A percentile compares a stretch with the other conserved stretches of the same genome.
These are phyloP conservation scores for Elysia crispata DNA, from an alignment of 2,888 invertebrate genomes.

Conservation along the genomic window DNA sequence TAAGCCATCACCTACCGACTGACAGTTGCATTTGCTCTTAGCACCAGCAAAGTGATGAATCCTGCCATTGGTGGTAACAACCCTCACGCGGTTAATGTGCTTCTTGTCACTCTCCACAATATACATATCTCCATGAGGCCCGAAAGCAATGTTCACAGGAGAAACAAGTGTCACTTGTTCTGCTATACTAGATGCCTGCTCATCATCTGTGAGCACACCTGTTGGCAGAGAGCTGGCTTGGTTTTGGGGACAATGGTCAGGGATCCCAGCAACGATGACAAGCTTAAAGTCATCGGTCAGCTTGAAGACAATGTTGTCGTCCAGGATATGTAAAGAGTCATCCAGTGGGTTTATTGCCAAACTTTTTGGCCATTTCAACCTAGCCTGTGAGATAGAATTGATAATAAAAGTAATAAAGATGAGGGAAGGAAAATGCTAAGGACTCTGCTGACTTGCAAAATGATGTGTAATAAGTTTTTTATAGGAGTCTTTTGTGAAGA, in stretches of 20 bases:
- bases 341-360: slow-evolving; percentile 95
- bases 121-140: slow-evolving; percentile 93
- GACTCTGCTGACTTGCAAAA: too few species aligned
- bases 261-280: slow-evolving; percentile 95
- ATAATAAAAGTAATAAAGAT: background rate
- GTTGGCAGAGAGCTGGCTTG: slow-evolving; percentile 79
- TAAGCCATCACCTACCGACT: slow-evolving; percentile 33
- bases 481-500: too few species aligned
- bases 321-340: slow-evolving; percentile 95
- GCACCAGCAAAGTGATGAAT: slow-evolving; percentile 95
- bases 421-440: background rate
- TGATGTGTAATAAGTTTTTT: too few species aligned
- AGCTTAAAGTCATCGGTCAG: slow-evolving; percentile 90
- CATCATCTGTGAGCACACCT: slow-evolving; percentile 71
- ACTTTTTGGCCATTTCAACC: slow-evolving; percentile 98
- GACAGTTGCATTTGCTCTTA: slow-evolving; percentile 81
- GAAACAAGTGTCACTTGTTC: slow-evolving; percentile 93
- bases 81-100: slow-evolving; percentile 90
- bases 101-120: slow-evolving; percentile 94
- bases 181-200: slow-evolving; percentile 79
- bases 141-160: slow-evolving; percentile 92
- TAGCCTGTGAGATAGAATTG: slow-evolving; percentile 85
- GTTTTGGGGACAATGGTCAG: slow-evolving; percentile 91
- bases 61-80: slow-evolving; percentile 94
- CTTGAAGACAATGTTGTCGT: slow-evolving; percentile 90